Conservation (phyloP, 2,888 invertebrate species). For the Athalia rosae region DNA sequence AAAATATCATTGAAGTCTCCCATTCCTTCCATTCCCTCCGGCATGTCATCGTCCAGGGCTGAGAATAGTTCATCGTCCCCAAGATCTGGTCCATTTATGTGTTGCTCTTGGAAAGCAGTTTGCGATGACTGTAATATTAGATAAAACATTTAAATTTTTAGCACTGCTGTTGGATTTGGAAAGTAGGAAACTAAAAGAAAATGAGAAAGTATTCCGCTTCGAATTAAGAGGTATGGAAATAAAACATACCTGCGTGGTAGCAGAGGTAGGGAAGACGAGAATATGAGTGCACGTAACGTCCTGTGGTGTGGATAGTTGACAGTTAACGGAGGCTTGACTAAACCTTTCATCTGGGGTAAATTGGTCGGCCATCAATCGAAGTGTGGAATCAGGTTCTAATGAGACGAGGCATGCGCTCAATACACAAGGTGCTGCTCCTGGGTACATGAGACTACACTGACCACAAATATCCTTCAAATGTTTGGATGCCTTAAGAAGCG, state of each 20-base stretch:
- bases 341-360: slow-evolving; percentile 97
- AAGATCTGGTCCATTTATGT: slow-evolving; percentile 80
- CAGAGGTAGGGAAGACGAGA: slow-evolving; percentile 97
- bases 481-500: slow-evolving; percentile 89
- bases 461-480: slow-evolving; percentile 93
- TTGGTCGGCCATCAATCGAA: slow-evolving; percentile 95
- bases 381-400: slow-evolving; percentile 88
- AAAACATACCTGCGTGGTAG: slow-evolving; percentile 86
- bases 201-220: slow-evolving; percentile 43
- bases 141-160: slow-evolving; percentile 5
- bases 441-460: slow-evolving; percentile 89
- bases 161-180: not conserved
- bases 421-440: slow-evolving; percentile 90
- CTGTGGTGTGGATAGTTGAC: slow-evolving; percentile 94
- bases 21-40: slow-evolving; percentile 83
- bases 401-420: slow-evolving; percentile 98
- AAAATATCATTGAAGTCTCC: slow-evolving; percentile 88
- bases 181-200: slow-evolving; percentile 64
- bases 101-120: slow-evolving; percentile 82
- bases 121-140: slow-evolving; percentile 78
- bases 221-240: not conserved
- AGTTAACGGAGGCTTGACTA: slow-evolving; percentile 90
- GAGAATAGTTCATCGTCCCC: slow-evolving; percentile 82
- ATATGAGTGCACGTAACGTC: slow-evolving; percentile 99
- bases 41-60: slow-evolving; percentile 78